Evolutionary conservation across 2,113 vertebrate genomes (phyloP).

Genomic region (Scortum barcoo): DNA sequence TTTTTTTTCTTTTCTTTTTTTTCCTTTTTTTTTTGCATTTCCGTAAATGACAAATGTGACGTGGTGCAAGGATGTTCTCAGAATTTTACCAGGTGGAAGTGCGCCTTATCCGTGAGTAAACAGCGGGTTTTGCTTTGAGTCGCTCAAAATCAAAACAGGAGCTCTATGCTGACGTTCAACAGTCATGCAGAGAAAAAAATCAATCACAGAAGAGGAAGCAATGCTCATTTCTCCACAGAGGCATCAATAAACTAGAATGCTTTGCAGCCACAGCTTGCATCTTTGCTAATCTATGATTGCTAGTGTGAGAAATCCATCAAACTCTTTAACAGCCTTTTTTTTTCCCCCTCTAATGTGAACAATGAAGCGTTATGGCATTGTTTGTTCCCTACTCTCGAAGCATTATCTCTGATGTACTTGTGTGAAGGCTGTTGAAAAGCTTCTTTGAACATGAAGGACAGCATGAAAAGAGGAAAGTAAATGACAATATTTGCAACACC

Average conservation of each 20-base stretch:
- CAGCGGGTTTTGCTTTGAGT: constrained; percentile 39
- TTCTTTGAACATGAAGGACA: not conserved
- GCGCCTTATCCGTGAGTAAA: constrained; percentile 32
- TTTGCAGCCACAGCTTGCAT: constrained; percentile 33
- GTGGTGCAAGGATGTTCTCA: not conserved
- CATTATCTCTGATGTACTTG: constrained; percentile 18
- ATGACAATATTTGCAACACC: constrained; percentile 9
- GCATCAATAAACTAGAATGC: constrained; percentile 38
- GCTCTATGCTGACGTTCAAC: constrained; percentile 13
- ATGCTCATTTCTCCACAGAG: constrained; percentile 42
- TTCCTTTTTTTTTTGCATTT: constrained; percentile 4
- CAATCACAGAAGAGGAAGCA: constrained; percentile 21
- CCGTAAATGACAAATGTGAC: constrained; percentile 8
- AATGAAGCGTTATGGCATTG: constrained; percentile 9
- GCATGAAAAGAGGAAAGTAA: not conserved
- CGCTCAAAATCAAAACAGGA: constrained; percentile 14
- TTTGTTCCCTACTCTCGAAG: constrained; percentile 12
- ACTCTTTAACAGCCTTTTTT: constrained; percentile 8
- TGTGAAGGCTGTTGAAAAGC: constrained; percentile 23
- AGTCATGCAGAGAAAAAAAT: constrained; percentile 30
- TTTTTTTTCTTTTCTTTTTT: too few relatives aligned
- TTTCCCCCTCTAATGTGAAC: constrained; percentile 44
- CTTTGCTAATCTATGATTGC: constrained; percentile 42
- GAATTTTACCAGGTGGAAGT: constrained; percentile 26
- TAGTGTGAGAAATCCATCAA: constrained; percentile 38